These are phyloP conservation scores for Lingula anatina DNA, from an alignment of 2,888 invertebrate genomes.

Conservation along the genomic window DNA sequence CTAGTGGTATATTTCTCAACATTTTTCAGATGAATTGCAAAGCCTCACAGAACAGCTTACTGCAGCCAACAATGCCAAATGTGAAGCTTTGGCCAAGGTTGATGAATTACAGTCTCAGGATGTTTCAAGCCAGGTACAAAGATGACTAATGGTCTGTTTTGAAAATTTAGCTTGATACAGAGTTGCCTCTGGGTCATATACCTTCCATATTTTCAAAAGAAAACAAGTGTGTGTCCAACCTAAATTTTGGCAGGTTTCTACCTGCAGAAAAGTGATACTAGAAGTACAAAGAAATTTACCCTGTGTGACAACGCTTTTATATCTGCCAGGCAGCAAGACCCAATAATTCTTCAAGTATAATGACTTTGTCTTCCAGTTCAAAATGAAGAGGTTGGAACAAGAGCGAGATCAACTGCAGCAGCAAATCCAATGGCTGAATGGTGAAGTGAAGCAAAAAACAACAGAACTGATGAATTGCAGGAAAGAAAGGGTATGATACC, in stretches of 20 bases:
- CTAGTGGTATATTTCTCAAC: no score
- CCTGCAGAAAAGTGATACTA: no score
- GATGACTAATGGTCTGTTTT: neutral
- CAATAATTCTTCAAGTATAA: no score
- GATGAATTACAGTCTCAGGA: slow-evolving; percentile 80
- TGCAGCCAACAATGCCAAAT: slow-evolving; percentile 72
- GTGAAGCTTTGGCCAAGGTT: slow-evolving; percentile 72
- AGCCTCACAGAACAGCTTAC: slow-evolving; percentile 70
- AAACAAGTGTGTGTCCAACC: neutral
- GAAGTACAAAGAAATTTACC: no score
- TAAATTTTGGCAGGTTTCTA: no score
- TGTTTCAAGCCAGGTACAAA: slow-evolving; percentile 66
- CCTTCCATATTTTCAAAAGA: slow-evolving; percentile 1
- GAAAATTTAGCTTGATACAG: neutral
- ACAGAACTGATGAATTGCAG: slow-evolving; percentile 72
- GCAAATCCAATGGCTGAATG: slow-evolving; percentile 72
- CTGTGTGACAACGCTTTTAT: no score
- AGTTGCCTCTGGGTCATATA: no score
- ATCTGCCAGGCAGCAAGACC: no score
- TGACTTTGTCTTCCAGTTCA: slow-evolving; percentile 42
- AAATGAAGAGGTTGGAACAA: slow-evolving; percentile 77
- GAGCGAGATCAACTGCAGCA: slow-evolving; percentile 71
- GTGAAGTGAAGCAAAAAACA: slow-evolving; percentile 73
- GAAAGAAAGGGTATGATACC: slow-evolving; percentile 60
- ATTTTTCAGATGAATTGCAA: slow-evolving; percentile 62